Percentiles rank a stretch among this genome's conserved stretches.
These are phyloP conservation scores for Pteruthius melanotis DNA, from an alignment of 2,113 vertebrate genomes.

Conservation along the genomic window DNA sequence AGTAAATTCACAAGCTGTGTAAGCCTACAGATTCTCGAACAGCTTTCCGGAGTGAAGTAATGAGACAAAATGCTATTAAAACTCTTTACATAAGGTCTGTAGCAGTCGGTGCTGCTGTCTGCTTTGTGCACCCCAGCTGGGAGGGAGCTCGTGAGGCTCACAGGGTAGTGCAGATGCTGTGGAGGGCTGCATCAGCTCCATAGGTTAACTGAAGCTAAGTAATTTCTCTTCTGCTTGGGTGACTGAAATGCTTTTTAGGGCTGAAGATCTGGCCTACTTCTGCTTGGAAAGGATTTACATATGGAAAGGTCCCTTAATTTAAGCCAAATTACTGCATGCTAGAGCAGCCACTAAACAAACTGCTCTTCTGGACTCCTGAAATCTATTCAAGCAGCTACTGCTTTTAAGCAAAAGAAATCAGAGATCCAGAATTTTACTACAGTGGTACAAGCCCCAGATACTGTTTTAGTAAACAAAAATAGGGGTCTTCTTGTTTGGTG, in stretches of 20 bases:
- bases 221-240: neutral
- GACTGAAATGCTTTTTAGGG: neutral
- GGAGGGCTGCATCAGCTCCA: neutral
- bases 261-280: slow-evolving; percentile 47
- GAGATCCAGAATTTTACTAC: neutral
- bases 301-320: neutral
- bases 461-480: neutral
- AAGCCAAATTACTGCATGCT: neutral
- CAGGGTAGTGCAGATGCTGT: neutral
- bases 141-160: rapidly evolving
- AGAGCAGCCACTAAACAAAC: neutral
- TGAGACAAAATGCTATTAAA: neutral
- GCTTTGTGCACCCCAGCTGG: rapidly evolving
- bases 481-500: neutral
- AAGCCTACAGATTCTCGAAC: neutral
- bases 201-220: neutral
- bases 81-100: neutral
- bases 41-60: neutral
- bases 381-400: neutral
- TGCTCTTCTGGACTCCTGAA: neutral
- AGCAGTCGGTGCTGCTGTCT: neutral
- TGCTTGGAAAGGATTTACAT: neutral
- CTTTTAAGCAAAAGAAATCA: neutral
- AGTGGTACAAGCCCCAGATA: neutral
- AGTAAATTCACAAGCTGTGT: neutral